Evolutionary conservation across 2,797 vertebrate genomes (phyloP), one percentile per base, ranked within the genome.

Genomic region (Etheostoma perlongum): DNA sequence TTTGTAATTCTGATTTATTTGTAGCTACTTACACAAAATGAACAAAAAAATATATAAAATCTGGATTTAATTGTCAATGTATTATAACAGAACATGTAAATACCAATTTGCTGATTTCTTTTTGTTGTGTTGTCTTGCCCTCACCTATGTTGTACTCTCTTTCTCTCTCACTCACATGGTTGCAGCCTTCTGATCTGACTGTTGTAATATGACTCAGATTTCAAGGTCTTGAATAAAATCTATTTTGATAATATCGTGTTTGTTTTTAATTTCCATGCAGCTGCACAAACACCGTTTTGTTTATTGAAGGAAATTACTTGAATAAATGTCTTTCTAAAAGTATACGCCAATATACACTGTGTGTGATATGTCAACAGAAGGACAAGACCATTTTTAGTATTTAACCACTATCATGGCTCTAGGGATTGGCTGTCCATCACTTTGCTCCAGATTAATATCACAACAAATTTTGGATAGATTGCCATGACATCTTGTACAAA

Each of bases 151-250:
- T 86, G 83, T 90, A 74, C 78, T 91, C 92, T 90, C 91, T 89
- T 89, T 92, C 91, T 93, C 92, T 90, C 91, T 95, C 89, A 94
- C 91, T 94, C 95, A 96, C 95, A 94, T 93, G 95, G 96, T 96
- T 96, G 96, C 96, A 90, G 96, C 95, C 95, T 97, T 95, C 96
- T 96, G 96, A 96, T 97, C 97, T 97, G 97, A 97, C 96, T 96
- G 96, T 96, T 98, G 96, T 96, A 96, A 97, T 96, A 97, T 96
- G 95, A 96, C 96, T 98, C 97, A 96, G 96, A 98, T 97, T 96
- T 96, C 96, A 92, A 98, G 97, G 96, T 98, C 96, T 97, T 98
- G 97, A 99, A 99, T 99, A 99, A 99, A 99, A 97, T 99, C 96
- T 99, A 99, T 99, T 99, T 99, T 99, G 97, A 98, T 99, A 98